Conservation (phyloP, 2,797 vertebrate species). For the Phalloptychus januarius region DNA sequence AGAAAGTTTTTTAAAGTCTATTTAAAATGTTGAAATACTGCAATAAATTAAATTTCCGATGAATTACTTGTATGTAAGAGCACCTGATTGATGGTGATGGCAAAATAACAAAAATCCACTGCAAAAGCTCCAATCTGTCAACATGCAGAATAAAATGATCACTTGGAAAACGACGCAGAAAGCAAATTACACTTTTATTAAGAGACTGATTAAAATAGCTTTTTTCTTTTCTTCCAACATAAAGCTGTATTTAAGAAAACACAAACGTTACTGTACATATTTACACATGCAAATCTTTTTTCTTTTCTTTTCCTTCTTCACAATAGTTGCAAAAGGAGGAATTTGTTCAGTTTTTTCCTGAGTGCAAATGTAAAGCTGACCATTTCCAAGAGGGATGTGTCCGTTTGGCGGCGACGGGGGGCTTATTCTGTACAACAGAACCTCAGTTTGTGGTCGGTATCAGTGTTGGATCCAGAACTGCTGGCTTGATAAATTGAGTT, state of each 20-base stretch:
- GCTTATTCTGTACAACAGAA: slow-evolving; percentile 8
- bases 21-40: not conserved
- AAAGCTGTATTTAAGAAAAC: slow-evolving; percentile 60
- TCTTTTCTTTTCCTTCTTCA: slow-evolving; percentile 41
- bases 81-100: not conserved
- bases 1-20: not conserved
- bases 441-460: slow-evolving; percentile 25
- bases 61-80: not conserved
- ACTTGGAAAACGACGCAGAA: slow-evolving; percentile 18
- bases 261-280: slow-evolving; percentile 59
- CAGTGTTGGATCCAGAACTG: slow-evolving; percentile 21
- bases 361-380: slow-evolving; percentile 62
- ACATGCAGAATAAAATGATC: not conserved
- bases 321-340: slow-evolving; percentile 53
- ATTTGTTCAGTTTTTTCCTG: slow-evolving; percentile 68
- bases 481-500: slow-evolving; percentile 44
- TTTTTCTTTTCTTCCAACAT: slow-evolving; percentile 49
- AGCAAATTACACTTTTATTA: slow-evolving; percentile 57
- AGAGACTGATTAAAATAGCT: slow-evolving; percentile 39
- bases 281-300: slow-evolving; percentile 59
- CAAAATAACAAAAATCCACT: not conserved
- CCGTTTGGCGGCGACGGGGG: not conserved
- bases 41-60: not conserved
- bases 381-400: not conserved
- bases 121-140: not conserved